Conservation (phyloP, 2,888 invertebrate species). For the Leptodirus hochenwartii region DNA sequence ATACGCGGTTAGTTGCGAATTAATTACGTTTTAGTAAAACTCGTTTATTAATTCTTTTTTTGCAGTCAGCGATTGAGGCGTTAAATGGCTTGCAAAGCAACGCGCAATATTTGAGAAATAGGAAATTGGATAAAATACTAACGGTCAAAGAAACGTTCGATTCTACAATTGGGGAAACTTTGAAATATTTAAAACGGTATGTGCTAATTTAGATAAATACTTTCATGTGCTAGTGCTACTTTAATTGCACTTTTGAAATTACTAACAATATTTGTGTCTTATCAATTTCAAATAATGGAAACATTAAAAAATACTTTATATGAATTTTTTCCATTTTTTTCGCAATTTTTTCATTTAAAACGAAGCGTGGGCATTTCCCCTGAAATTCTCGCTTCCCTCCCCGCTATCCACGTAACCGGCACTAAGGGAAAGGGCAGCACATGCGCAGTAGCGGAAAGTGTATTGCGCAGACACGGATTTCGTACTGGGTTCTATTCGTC, state of each 20-base stretch:
- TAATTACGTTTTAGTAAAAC: no score
- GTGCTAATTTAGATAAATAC: neutral
- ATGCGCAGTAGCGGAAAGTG: conserved; percentile 81
- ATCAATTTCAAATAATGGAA: no score
- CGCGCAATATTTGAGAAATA: conserved; percentile 10
- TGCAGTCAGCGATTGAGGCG: conserved; percentile 11
- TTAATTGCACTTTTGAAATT: no score
- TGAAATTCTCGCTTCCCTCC: conserved; percentile 25
- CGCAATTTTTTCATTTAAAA: no score
- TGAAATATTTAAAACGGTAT: conserved; percentile 10
- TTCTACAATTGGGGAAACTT: conserved; percentile 8
- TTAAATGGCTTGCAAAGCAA: conserved; percentile 12
- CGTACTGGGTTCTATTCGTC: conserved; percentile 92
- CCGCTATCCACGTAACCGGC: conserved; percentile 88
- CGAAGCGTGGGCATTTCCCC: conserved; percentile 6
- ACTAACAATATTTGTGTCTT: no score
- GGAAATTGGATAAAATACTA: neutral
- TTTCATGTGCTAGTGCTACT: conserved; percentile 3
- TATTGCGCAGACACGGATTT: conserved; percentile 65
- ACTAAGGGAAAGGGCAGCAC: conserved; percentile 98
- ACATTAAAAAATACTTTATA: no score
- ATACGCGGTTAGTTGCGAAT: no score
- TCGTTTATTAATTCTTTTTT: no score
- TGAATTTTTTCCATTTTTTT: no score
- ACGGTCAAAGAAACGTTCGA: conserved; percentile 2